Evolutionary conservation across 2,888 invertebrate species (phyloP), one percentile per base, ranked within the genome.

Genomic region (Spodoptera exigua): DNA sequence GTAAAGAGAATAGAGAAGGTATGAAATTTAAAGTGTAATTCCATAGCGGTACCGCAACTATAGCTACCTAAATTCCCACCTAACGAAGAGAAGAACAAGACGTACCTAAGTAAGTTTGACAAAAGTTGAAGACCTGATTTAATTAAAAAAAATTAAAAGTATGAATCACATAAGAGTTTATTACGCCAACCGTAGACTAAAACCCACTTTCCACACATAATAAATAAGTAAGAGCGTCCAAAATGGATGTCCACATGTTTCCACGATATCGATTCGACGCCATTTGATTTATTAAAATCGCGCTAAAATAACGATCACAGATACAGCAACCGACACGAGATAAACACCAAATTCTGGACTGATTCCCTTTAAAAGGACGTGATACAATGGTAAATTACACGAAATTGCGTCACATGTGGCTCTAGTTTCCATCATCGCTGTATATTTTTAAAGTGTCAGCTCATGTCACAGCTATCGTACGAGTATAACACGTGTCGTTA

Each of bases 191-290:
- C 36, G 7, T 21, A 17, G 16, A 32, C 10, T 18, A n/a, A 12
- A 21, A 13, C 13, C 9, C 27, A 21, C 21, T 27, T 12, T 40
- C 14, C 48, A 48, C 52, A 37, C 36, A 34, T 17, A 43, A 40
- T 74, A 68, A 51, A 51, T 74, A 36, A 51, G 18, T 37, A 17
- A 18, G 36, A 44, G 35, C 54, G 39, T 70, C 40, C 75, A 69
- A 74, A 74, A 69, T 69, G 68, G 68, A 48, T 55, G 63, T 47
- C 78, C 87, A 88, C 86, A 88, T 88, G 86, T 74, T 66, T 73
- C 47, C 58, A 48, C 61, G 60, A 70, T 90, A 92, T 92, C 78
- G 92, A 92, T 92, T 88, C 71, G 83, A 79, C 88, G 88, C 87
- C 87, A 88, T 89, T 85, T 78, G 70, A 70, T 68, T 64, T 47